A percentile compares a stretch with the other conserved stretches of the same genome.
Conservation (phyloP, 2,888 invertebrate species). For the Callimorpha dominula region DNA sequence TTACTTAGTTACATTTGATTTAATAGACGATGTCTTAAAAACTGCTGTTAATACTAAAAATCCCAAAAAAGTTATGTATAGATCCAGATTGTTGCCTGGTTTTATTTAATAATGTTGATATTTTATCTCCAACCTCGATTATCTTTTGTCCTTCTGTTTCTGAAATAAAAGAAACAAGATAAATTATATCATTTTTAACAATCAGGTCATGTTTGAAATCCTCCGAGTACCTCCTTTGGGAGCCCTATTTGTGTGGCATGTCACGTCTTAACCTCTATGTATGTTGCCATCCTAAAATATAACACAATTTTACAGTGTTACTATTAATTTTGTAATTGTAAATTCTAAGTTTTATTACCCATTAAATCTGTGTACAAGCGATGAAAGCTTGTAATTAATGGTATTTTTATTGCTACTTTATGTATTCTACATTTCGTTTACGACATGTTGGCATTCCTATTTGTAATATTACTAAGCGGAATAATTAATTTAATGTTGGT, state of each 20-base stretch:
- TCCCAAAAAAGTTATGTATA: no score
- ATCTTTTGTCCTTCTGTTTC: background rate
- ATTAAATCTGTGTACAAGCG: constrained; percentile 28
- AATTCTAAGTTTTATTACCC: constrained; percentile 23
- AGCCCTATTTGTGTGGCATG: background rate
- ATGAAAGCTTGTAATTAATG: constrained; percentile 27
- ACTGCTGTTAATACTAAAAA: no score
- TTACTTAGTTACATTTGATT: background rate
- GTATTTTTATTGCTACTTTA: constrained; percentile 33
- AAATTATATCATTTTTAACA: constrained; percentile 20
- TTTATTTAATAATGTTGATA: background rate
- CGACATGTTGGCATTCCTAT: constrained; percentile 17
- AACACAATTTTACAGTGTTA: constrained; percentile 9
- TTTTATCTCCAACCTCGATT: background rate
- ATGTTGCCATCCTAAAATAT: background rate
- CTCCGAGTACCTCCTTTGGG: constrained; percentile 21
- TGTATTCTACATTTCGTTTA: constrained; percentile 17
- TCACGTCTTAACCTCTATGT: constrained; percentile 6
- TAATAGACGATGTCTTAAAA: no score
- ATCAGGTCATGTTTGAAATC: constrained; percentile 28
- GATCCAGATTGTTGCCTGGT: no score
- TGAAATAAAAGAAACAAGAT: background rate
- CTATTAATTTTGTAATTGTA: constrained; percentile 17
- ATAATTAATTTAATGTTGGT: constrained; percentile 12
- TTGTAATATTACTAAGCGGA: constrained; percentile 9